Percentiles rank a stretch among this genome's conserved stretches.
Evolutionary conservation across 1,140 invertebrate genomes (phyloP).

Genomic region (Bathynomus jamesi): DNA sequence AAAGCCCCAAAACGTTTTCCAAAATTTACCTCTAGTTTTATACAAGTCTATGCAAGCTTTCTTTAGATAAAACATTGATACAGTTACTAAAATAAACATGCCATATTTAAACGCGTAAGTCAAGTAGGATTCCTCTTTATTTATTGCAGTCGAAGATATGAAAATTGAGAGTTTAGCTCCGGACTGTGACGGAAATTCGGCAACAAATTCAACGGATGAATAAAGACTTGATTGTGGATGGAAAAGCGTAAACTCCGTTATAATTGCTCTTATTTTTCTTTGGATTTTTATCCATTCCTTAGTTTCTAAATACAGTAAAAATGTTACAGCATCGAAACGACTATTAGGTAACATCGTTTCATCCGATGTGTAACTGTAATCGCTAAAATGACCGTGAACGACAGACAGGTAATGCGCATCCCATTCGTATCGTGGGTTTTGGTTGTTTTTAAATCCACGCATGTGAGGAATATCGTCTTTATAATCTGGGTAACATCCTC

Average conservation of each 20-base stretch:
- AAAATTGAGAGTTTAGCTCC: conserved; percentile 17
- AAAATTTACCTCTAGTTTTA: conserved; percentile 20
- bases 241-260: conserved; percentile 27
- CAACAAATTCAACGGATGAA: conserved; percentile 18
- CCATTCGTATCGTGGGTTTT: conserved; percentile 29
- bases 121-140: conserved; percentile 8
- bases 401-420: conserved; percentile 31
- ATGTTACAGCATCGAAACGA: background rate
- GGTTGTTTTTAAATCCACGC: conserved; percentile 12
- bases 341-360: conserved; percentile 13
- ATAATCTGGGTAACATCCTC: conserved; percentile 21
- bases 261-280: conserved; percentile 18
- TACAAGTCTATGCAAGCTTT: conserved; percentile 18
- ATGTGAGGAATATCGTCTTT: conserved; percentile 21
- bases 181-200: conserved; percentile 29
- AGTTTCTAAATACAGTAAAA: conserved; percentile 8
- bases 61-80: conserved; percentile 6
- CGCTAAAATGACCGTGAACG: conserved; percentile 20
- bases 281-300: conserved; percentile 8
- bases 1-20: conserved; percentile 25
- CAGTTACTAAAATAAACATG: background rate
- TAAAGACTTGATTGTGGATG: conserved; percentile 25
- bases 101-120: background rate
- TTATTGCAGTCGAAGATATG: conserved; percentile 15
- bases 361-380: conserved; percentile 26